Evolutionary conservation across 2,888 invertebrate species (phyloP).

Genomic region (Scrobipalpa costella): DNA sequence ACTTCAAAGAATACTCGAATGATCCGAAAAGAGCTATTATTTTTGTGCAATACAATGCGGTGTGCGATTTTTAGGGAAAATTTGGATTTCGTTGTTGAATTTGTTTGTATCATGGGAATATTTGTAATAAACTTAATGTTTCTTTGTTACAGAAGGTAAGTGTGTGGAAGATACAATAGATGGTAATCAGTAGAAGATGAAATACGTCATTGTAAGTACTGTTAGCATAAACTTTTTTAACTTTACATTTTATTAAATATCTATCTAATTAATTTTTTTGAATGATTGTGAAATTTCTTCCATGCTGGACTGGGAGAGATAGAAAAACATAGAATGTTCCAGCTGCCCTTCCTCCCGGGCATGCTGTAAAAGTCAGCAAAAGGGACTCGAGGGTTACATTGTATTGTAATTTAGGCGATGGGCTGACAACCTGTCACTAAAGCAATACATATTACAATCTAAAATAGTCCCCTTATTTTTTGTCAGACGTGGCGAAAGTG

Average conservation of each 20-base stretch:
- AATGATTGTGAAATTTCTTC: too few relatives aligned
- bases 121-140: conserved; percentile 50
- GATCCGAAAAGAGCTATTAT: conserved; percentile 49
- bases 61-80: conserved; percentile 23
- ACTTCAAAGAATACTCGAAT: conserved; percentile 30
- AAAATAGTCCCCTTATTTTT: too few relatives aligned
- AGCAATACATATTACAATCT: too few relatives aligned
- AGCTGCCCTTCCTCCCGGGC: too few relatives aligned
- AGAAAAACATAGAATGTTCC: too few relatives aligned
- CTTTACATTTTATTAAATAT: not conserved
- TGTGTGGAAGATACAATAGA: conserved; percentile 37
- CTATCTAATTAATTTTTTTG: too few relatives aligned
- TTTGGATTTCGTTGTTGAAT: not conserved
- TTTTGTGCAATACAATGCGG: conserved; percentile 46
- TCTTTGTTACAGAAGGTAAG: conserved; percentile 79
- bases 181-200: conserved; percentile 16
- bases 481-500: too few relatives aligned
- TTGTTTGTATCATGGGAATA: conserved; percentile 50
- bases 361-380: too few relatives aligned
- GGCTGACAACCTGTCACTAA: too few relatives aligned
- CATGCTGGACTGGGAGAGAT: too few relatives aligned
- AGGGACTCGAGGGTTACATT: too few relatives aligned
- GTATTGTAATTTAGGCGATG: too few relatives aligned
- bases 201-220: not conserved
- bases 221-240: not conserved